These are phyloP conservation scores for Anguilla rostrata DNA, from an alignment of 2,113 vertebrate species.

Conservation along the genomic window DNA sequence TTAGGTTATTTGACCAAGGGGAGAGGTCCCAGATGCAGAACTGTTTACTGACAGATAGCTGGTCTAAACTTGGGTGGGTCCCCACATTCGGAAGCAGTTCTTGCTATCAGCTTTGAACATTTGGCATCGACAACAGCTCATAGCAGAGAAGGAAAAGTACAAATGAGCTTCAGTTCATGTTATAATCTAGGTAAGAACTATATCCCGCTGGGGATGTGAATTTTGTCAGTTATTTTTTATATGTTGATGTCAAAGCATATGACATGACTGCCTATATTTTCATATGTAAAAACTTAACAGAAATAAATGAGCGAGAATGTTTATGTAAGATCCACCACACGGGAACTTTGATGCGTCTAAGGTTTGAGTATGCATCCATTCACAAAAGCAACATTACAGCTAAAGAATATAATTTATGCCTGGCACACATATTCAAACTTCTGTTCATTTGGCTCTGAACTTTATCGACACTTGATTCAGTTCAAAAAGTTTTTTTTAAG, in stretches of 20 bases:
- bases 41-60: not conserved
- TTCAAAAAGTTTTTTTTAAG: not conserved
- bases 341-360: not conserved
- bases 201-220: not conserved
- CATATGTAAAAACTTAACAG: no score
- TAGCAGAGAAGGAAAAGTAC: not conserved
- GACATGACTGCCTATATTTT: no score
- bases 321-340: not conserved
- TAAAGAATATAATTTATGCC: not conserved
- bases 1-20: not conserved
- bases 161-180: not conserved
- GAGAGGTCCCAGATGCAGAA: not conserved
- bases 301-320: no score
- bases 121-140: not conserved
- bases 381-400: not conserved
- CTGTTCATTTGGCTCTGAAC: not conserved
- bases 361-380: not conserved
- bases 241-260: not conserved
- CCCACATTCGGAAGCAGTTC: not conserved
- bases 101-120: not conserved
- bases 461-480: not conserved
- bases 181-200: not conserved
- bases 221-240: not conserved
- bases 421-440: not conserved
- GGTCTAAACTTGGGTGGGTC: not conserved